These are phyloP conservation scores for Catamblyrhynchus diadema DNA, from an alignment of 2,797 vertebrate genomes.

Conservation along the genomic window DNA sequence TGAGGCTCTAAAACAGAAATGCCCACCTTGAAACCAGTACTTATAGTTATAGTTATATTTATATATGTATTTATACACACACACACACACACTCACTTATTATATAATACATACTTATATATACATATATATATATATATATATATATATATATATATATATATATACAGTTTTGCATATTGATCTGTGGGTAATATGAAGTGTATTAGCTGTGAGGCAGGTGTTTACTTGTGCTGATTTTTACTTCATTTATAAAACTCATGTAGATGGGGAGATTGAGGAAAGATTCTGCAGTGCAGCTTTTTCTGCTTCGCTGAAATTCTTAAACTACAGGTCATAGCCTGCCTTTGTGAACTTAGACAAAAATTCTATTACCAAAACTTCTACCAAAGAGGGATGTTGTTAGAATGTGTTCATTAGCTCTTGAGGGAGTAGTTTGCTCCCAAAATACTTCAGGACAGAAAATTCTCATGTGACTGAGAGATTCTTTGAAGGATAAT, in stretches of 20 bases:
- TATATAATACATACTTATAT: not conserved
- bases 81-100: not conserved
- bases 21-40: not conserved
- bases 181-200: not conserved
- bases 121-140: not conserved
- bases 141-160: not conserved
- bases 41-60: too few species aligned
- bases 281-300: not conserved
- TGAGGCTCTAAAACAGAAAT: not conserved
- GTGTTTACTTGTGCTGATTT: not conserved
- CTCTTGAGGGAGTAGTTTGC: not conserved
- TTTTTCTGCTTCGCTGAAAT: not conserved
- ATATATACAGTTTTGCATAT: not conserved
- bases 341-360: not conserved
- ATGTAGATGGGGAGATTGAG: fast-evolving
- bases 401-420: not conserved
- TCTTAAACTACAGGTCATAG: not conserved
- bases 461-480: not conserved
- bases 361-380: not conserved
- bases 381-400: not conserved
- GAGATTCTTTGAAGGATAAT: not conserved
- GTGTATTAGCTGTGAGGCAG: not conserved
- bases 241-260: not conserved
- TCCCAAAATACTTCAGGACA: not conserved
- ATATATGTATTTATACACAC: fast-evolving